A percentile compares a stretch with the other conserved stretches of the same genome.
Evolutionary conservation across 2,888 invertebrate genomes (phyloP).

Genomic region (Chydorus sphaericus): DNA sequence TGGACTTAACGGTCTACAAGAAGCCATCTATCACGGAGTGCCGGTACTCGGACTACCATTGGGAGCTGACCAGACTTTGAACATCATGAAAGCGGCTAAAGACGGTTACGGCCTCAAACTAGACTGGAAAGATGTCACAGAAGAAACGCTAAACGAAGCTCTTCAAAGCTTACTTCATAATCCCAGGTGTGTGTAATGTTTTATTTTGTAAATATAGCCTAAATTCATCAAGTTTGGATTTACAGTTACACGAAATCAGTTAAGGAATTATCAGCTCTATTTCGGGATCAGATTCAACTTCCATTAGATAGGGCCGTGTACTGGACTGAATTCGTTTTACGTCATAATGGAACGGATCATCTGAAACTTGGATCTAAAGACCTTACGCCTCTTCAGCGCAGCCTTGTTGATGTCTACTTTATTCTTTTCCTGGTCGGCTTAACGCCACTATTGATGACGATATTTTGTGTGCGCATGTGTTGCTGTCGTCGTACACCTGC

Average conservation of each 20-base stretch:
- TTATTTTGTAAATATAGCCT: too few species aligned
- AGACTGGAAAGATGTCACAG: constrained; percentile 11
- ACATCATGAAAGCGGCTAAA: constrained; percentile 18
- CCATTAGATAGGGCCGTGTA: constrained; percentile 20
- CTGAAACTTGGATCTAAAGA: background rate
- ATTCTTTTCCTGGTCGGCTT: background rate
- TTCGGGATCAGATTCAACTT: constrained; percentile 17
- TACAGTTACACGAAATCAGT: constrained; percentile 1
- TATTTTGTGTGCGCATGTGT: background rate
- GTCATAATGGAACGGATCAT: constrained; percentile 1
- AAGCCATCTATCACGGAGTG: constrained; percentile 22
- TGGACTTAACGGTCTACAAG: constrained; percentile 28
- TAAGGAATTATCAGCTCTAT: background rate
- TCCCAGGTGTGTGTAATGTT: background rate
- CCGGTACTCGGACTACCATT: constrained; percentile 20
- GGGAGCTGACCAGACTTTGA: constrained; percentile 18
- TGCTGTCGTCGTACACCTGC: background rate
- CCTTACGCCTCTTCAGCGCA: constrained; percentile 1
- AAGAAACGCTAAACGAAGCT: constrained; percentile 6
- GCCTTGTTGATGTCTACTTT: constrained; percentile 7
- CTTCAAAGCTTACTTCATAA: constrained; percentile 6
- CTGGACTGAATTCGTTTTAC: constrained; percentile 20
- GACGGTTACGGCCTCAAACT: constrained; percentile 15
- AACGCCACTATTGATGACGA: background rate
- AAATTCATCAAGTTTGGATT: too few species aligned